These are phyloP conservation scores for Leptinotarsa texana DNA, from an alignment of 1,140 invertebrate species.

Conservation along the genomic window DNA sequence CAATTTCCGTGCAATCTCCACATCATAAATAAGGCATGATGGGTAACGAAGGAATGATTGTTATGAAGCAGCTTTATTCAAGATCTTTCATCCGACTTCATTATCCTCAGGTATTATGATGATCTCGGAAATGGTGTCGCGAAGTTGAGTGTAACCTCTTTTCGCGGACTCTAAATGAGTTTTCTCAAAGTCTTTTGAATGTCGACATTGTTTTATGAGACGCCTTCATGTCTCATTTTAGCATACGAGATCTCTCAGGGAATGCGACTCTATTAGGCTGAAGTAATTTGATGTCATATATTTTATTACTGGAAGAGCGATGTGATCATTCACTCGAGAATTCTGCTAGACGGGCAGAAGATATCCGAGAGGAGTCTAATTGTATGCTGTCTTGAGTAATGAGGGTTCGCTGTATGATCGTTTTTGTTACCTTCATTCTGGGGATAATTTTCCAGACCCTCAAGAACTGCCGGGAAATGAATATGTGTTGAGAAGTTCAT, in stretches of 20 bases:
- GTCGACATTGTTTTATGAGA: constrained; percentile 29
- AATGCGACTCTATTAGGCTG: constrained; percentile 15
- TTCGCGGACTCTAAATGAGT: constrained; percentile 25
- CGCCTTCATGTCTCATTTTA: constrained; percentile 20
- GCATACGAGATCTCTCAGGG: constrained; percentile 21
- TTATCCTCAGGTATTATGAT: constrained; percentile 21
- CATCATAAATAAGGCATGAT: constrained; percentile 10
- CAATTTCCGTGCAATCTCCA: background rate
- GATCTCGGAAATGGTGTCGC: constrained; percentile 21
- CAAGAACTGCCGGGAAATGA: too few species aligned
- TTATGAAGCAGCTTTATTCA: constrained; percentile 11
- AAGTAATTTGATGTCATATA: constrained; percentile 16
- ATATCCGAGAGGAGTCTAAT: constrained; percentile 1
- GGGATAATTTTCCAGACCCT: too few species aligned
- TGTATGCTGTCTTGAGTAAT: background rate
- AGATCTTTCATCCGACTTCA: constrained; percentile 15
- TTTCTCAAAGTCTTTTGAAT: constrained; percentile 26
- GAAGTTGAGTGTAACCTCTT: constrained; percentile 23
- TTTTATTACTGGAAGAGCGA: constrained; percentile 13
- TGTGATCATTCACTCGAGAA: background rate
- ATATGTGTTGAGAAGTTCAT: too few species aligned
- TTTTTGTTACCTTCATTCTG: background rate
- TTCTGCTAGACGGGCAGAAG: background rate
- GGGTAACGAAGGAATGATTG: constrained; percentile 6
- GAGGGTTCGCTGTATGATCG: background rate